Conservation (phyloP, 2,113 vertebrate species). For the Heterochromis multidens region DNA sequence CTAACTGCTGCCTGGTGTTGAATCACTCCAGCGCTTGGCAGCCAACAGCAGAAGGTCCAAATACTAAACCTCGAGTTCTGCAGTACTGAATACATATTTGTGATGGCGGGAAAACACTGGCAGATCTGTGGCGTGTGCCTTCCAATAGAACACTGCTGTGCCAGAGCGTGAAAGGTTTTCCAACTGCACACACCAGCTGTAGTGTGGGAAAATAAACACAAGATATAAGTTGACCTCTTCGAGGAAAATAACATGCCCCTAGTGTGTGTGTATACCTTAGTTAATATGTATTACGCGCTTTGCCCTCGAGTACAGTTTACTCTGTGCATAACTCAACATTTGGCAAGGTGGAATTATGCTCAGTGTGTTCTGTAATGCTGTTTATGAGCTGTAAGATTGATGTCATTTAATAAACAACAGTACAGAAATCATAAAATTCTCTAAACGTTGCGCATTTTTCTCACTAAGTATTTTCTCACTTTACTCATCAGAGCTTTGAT, state of each 20-base stretch:
- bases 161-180: slow-evolving; percentile 47
- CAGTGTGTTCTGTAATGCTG: neutral
- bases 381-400: slow-evolving; percentile 7
- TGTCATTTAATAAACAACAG: slow-evolving; percentile 38
- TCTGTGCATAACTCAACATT: neutral
- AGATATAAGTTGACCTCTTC: neutral
- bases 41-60: slow-evolving; percentile 56
- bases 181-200: slow-evolving; percentile 53
- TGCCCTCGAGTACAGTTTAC: neutral
- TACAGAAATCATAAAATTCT: neutral
- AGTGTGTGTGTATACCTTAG: neutral
- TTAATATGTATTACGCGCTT: neutral
- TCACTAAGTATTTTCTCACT: neutral
- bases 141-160: slow-evolving; percentile 30
- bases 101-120: slow-evolving; percentile 48
- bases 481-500: slow-evolving; percentile 15
- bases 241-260: neutral
- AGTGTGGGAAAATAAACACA: slow-evolving; percentile 31
- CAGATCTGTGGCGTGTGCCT: slow-evolving; percentile 18
- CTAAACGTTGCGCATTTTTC: neutral
- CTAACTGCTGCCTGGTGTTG: slow-evolving; percentile 42
- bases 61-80: slow-evolving; percentile 44
- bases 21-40: slow-evolving; percentile 60
- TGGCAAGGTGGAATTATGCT: neutral
- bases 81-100: slow-evolving; percentile 71